A percentile compares a stretch with the other conserved stretches of the same genome.
phyloP scores from a whole-genome alignment of 2,797 vertebrate genomes.

The Cynopterus sphinx region DNA sequence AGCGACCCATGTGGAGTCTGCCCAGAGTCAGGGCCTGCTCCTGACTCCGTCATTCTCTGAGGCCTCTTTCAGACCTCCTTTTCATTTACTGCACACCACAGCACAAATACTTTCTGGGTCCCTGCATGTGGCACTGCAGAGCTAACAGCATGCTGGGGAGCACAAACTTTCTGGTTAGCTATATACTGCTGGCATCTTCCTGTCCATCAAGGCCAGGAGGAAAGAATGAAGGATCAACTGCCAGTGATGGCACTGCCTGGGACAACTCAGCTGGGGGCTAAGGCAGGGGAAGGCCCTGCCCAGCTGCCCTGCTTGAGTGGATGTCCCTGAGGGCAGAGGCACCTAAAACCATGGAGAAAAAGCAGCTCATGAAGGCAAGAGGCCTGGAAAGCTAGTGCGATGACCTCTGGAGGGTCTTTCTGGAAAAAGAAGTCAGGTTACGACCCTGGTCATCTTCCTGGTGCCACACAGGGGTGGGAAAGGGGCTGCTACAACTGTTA shows the following conservation, averaged over 20 bases:
- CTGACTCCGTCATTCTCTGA: background rate
- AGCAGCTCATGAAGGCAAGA: background rate
- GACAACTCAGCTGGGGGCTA: too few species aligned
- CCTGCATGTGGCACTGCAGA: fast-evolving
- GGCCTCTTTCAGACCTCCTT: background rate
- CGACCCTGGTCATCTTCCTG: background rate
- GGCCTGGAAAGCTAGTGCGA: background rate
- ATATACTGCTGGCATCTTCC: background rate
- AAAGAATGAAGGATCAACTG: background rate
- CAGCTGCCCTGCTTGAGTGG: background rate
- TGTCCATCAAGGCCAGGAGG: background rate
- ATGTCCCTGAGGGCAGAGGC: background rate
- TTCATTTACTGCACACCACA: background rate
- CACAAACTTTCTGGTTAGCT: too few species aligned
- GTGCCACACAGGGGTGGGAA: background rate
- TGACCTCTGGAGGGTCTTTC: background rate
- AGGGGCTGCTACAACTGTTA: background rate
- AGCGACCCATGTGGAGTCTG: background rate
- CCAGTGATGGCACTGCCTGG: background rate
- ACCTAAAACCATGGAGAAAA: background rate
- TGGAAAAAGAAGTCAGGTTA: background rate
- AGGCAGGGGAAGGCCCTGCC: background rate
- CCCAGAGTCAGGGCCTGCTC: background rate
- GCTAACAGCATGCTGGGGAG: background rate
- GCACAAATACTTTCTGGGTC: background rate